Conservation (phyloP, 2,888 invertebrate species). For the Gisinianus flammeolus region DNA sequence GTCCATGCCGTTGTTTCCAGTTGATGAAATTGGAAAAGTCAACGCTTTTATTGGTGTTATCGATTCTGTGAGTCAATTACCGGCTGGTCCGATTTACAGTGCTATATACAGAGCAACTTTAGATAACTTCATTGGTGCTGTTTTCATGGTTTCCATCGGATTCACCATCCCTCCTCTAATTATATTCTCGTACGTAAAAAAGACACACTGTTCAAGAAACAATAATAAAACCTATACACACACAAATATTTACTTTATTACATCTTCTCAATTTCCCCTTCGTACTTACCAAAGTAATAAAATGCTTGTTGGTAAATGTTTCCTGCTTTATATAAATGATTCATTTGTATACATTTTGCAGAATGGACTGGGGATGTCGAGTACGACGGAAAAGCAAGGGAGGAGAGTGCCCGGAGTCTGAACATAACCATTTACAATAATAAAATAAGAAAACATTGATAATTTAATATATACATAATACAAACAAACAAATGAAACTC, state of each 20-base stretch:
- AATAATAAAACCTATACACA: no score
- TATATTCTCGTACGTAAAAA: conserved; percentile 48
- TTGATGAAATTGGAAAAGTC: conserved; percentile 75
- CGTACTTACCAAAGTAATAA: no score
- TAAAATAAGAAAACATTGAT: background rate
- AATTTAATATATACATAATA: background rate
- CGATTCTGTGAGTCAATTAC: conserved; percentile 51
- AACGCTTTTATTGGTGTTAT: conserved; percentile 52
- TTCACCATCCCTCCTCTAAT: conserved; percentile 49
- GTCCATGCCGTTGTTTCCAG: no score
- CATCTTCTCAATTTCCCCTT: no score
- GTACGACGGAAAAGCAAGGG: background rate
- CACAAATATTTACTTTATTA: no score
- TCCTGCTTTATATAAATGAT: no score
- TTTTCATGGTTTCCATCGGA: conserved; percentile 50
- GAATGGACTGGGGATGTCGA: conserved; percentile 16
- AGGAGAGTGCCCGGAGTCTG: conserved; percentile 3
- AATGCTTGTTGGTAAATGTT: no score
- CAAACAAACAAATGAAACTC: background rate
- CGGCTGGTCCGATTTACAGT: conserved; percentile 52
- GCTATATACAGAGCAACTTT: conserved; percentile 51
- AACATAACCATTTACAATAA: conserved; percentile 11
- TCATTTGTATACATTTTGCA: background rate
- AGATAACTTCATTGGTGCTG: conserved; percentile 47
- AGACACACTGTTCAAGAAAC: no score